A percentile compares a stretch with the other conserved stretches of the same genome.
Evolutionary conservation across 2,888 invertebrate species (phyloP).

Genomic region (Calliphora vomitoria): DNA sequence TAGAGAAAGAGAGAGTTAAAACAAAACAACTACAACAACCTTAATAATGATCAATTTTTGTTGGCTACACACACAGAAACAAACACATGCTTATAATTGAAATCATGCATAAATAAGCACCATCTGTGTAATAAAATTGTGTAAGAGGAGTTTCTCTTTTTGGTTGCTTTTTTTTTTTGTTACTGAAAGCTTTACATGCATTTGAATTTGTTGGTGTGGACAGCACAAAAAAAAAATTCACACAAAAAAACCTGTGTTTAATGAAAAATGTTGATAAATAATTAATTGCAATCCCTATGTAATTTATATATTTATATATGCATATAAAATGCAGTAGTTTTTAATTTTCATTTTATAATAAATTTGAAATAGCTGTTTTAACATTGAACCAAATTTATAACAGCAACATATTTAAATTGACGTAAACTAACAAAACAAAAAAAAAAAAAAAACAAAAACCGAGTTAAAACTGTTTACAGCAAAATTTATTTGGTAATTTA

Average conservation of each 20-base stretch:
- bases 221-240: neutral
- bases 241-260: conserved; percentile 30
- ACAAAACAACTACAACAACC: neutral
- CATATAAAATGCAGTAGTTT: conserved; percentile 18
- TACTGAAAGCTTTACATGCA: conserved; percentile 2
- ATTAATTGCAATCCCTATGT: conserved; percentile 46
- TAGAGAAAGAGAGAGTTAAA: neutral
- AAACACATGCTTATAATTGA: conserved; percentile 24
- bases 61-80: conserved; percentile 2
- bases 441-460: neutral
- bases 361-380: conserved; percentile 13
- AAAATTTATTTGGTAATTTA: conserved; percentile 13
- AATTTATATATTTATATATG: conserved; percentile 40
- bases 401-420: conserved; percentile 11
- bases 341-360: conserved; percentile 20
- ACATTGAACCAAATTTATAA: conserved; percentile 15
- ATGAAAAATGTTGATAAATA: conserved; percentile 62
- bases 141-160: neutral
- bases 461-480: neutral
- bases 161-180: neutral
- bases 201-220: conserved; percentile 14
- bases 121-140: conserved; percentile 46
- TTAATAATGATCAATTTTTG: conserved; percentile 15
- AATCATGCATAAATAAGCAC: conserved; percentile 61
- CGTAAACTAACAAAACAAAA: neutral